These are phyloP conservation scores for Myotis pilosus DNA, from an alignment of 2,797 vertebrate species.

Conservation along the genomic window DNA sequence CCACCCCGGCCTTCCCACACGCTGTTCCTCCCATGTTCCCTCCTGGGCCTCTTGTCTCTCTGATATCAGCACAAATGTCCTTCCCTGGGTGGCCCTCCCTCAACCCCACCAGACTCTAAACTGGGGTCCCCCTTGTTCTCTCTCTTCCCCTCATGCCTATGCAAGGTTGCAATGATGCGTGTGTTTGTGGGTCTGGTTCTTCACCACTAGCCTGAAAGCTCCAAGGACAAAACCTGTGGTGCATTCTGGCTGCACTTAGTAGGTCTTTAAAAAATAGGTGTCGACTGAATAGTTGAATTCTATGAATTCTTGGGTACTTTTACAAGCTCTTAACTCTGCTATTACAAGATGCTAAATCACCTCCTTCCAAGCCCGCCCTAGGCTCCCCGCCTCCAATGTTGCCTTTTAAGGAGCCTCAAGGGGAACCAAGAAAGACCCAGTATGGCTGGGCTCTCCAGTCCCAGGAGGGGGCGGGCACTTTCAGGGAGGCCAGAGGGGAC, in stretches of 20 bases:
- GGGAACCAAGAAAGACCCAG: constrained; percentile 48
- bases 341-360: constrained; percentile 53
- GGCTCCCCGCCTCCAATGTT: constrained; percentile 70
- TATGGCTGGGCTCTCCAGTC: constrained; percentile 51
- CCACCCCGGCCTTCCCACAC: not conserved
- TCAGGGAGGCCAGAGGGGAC: not conserved
- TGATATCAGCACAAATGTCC: not conserved
- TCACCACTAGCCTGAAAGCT: not conserved
- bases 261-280: constrained; percentile 23
- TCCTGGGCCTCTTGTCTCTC: not conserved
- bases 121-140: accelerated
- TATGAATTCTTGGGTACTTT: constrained; percentile 18
- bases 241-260: not conserved
- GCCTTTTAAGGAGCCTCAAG: constrained; percentile 76
- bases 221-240: not conserved
- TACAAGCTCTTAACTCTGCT: constrained; percentile 59
- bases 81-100: not conserved
- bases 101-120: not conserved
- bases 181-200: not conserved
- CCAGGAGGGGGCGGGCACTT: not conserved
- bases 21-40: not conserved
- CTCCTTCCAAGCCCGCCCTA: constrained; percentile 8
- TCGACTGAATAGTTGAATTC: not conserved
- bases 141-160: not conserved
- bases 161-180: no score